Conservation (phyloP, 2,113 vertebrate species). For the Hoplias malabaricus region DNA sequence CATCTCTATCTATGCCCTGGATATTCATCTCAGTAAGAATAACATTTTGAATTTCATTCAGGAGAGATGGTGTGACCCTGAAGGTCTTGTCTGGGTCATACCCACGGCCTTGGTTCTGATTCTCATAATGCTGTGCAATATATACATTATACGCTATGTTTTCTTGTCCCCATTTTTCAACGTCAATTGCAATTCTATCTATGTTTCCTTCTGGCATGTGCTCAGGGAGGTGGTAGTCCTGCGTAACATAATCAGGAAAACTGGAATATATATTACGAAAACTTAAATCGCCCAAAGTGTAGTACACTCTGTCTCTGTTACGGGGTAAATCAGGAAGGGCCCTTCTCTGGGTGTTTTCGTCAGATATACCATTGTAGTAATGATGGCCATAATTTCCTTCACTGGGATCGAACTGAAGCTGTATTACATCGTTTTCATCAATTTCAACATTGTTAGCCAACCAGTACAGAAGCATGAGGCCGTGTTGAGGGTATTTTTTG, state of each 20-base stretch:
- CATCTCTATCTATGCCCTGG: background rate
- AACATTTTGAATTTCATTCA: background rate
- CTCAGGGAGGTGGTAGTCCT: background rate
- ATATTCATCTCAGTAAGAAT: background rate
- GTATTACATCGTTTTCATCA: background rate
- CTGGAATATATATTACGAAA: background rate
- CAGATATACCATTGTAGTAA: background rate
- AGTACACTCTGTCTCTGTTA: background rate
- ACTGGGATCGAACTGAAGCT: background rate
- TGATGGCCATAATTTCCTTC: background rate
- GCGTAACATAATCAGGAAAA: background rate
- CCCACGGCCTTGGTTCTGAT: background rate
- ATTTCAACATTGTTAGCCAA: background rate
- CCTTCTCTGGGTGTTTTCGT: background rate
- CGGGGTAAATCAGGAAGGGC: background rate
- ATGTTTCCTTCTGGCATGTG: background rate
- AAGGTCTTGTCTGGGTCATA: background rate
- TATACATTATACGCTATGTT: background rate
- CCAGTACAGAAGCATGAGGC: background rate
- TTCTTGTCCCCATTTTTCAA: background rate
- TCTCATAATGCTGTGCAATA: background rate
- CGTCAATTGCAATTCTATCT: background rate
- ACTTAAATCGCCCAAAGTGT: background rate
- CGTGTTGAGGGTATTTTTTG: background rate
- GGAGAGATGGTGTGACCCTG: background rate